phyloP scores from a whole-genome alignment of 2,797 vertebrate genomes.

The Clarias laeviceps region DNA sequence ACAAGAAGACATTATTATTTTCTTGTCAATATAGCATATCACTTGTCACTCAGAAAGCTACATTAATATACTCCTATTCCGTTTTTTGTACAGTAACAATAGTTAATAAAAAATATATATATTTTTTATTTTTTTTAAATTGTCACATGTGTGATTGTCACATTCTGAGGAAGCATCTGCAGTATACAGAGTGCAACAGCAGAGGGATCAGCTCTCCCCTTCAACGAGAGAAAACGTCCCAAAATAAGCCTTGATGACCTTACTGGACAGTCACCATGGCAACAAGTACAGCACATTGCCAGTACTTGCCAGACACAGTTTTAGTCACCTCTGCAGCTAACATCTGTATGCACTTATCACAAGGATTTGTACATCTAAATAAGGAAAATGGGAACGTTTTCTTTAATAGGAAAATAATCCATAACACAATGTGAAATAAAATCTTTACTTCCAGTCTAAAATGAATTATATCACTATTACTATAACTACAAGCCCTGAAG shows the following conservation, averaged over 20 bases:
- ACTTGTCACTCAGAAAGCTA: background rate
- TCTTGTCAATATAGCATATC: background rate
- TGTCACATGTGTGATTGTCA: too few relatives aligned
- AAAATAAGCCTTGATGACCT: slow-evolving; percentile 5
- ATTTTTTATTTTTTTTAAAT: too few relatives aligned
- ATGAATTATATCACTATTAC: background rate
- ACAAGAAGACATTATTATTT: background rate
- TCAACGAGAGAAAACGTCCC: background rate
- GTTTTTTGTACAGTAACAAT: background rate
- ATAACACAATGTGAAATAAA: background rate
- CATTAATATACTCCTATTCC: background rate
- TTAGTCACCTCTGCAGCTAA: background rate
- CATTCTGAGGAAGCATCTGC: background rate
- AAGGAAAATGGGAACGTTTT: background rate
- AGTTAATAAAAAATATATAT: too few relatives aligned
- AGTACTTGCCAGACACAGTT: background rate
- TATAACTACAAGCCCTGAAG: background rate
- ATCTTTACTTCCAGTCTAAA: too few relatives aligned
- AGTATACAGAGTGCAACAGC: background rate
- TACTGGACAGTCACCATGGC: background rate
- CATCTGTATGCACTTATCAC: too few relatives aligned
- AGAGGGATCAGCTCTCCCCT: background rate
- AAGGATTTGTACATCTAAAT: background rate
- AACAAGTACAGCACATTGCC: background rate
- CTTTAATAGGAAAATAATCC: background rate